phyloP scores from a whole-genome alignment of 2,797 vertebrate genomes.

The Sciurus carolinensis region DNA sequence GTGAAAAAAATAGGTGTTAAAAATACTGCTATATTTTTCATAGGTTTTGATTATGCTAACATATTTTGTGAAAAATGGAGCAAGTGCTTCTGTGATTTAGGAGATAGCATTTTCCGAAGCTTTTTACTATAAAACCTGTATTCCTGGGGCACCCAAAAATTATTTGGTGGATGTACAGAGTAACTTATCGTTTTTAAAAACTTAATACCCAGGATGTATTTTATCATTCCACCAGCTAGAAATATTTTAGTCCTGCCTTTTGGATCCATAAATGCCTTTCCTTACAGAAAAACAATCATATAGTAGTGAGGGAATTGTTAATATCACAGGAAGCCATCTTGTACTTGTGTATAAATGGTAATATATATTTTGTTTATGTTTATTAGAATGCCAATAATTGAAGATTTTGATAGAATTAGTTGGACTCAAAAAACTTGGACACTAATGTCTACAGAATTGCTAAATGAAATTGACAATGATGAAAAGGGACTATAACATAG shows the following conservation, averaged over 20 bases:
- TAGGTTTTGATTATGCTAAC: background rate
- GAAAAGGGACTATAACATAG: background rate
- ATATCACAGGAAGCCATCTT: background rate
- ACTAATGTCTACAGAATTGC: background rate
- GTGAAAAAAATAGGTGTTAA: background rate
- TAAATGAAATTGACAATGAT: background rate
- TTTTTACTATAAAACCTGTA: background rate
- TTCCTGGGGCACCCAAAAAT: background rate
- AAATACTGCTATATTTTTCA: background rate
- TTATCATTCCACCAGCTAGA: conserved; percentile 12
- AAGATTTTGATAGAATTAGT: background rate
- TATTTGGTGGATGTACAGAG: background rate
- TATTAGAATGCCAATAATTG: background rate
- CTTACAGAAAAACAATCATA: background rate
- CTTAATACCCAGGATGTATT: background rate
- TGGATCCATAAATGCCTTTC: background rate
- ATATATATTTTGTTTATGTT: background rate
- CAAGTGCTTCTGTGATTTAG: background rate
- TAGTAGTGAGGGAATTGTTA: background rate
- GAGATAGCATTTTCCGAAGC: background rate
- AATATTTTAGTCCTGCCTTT: background rate
- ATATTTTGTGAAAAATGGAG: background rate
- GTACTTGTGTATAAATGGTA: background rate
- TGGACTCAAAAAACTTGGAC: background rate
- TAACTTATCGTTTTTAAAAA: background rate